phyloP scores from a whole-genome alignment of 1,140 invertebrate species.

The Panagrolaimus sp. region DNA sequence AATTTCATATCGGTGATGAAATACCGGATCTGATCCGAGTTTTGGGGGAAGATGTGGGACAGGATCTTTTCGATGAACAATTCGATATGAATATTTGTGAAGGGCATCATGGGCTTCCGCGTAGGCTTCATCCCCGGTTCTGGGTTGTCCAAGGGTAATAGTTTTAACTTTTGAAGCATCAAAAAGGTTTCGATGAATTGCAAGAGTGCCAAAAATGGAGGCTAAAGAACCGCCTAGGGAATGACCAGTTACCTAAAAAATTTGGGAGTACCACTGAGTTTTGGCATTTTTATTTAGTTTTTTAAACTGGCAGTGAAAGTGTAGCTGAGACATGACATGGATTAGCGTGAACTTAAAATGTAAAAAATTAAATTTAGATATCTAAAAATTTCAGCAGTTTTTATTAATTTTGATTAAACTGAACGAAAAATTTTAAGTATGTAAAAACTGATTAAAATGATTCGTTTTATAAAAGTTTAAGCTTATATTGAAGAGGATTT shows the following conservation, averaged over 20 bases:
- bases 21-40: conserved; percentile 23
- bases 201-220: not conserved
- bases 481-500: too few relatives aligned
- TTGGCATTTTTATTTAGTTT: too few relatives aligned
- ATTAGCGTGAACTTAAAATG: too few relatives aligned
- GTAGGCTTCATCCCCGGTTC: conserved; percentile 41
- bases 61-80: conserved; percentile 34
- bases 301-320: too few relatives aligned
- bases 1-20: conserved; percentile 40
- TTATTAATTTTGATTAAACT: too few relatives aligned
- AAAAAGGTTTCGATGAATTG: not conserved
- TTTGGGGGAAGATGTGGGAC: conserved; percentile 46
- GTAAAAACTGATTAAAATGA: too few relatives aligned
- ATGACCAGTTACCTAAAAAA: not conserved
- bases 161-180: conserved; percentile 32
- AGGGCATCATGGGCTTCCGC: conserved; percentile 17
- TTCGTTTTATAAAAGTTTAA: too few relatives aligned
- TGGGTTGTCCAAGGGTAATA: conserved; percentile 48
- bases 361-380: too few relatives aligned
- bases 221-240: not conserved
- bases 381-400: too few relatives aligned
- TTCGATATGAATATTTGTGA: conserved; percentile 33
- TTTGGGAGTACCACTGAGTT: too few relatives aligned
- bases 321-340: too few relatives aligned
- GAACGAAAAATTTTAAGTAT: too few relatives aligned